phyloP scores from a whole-genome alignment of 2,888 invertebrate species.

The Drosophila niveifrons region DNA sequence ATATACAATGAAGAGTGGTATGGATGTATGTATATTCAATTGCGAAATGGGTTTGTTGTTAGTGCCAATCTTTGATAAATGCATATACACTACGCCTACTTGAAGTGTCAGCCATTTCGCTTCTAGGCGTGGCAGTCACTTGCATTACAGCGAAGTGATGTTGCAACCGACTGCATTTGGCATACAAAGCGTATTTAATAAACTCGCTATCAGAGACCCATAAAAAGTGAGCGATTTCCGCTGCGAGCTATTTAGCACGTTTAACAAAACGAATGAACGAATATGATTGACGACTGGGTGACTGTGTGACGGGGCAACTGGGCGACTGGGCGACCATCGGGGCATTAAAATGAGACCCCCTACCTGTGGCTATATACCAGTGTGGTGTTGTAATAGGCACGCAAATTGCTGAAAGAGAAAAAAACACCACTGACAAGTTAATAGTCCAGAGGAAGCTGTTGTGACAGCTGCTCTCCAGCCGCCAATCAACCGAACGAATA shows the following conservation, averaged over 20 bases:
- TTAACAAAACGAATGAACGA: slow-evolving; percentile 74
- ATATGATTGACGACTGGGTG: slow-evolving; percentile 65
- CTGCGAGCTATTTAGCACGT: slow-evolving; percentile 71
- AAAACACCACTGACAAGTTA: slow-evolving; percentile 72
- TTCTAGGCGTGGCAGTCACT: slow-evolving; percentile 29
- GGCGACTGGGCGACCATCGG: slow-evolving; percentile 43
- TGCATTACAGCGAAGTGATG: slow-evolving; percentile 24
- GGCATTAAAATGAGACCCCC: slow-evolving; percentile 14
- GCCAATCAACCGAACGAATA: slow-evolving; percentile 28
- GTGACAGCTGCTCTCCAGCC: slow-evolving; percentile 47
- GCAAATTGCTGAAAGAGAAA: slow-evolving; percentile 40
- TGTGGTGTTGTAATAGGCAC: slow-evolving; percentile 51
- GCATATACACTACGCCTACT: slow-evolving; percentile 23
- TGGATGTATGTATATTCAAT: background rate
- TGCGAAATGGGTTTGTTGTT: background rate
- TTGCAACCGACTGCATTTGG: slow-evolving; percentile 42
- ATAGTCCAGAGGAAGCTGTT: slow-evolving; percentile 70
- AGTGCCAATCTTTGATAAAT: slow-evolving; percentile 7
- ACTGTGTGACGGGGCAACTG: slow-evolving; percentile 23
- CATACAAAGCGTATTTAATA: slow-evolving; percentile 40
- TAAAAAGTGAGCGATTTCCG: slow-evolving; percentile 68
- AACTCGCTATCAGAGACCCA: slow-evolving; percentile 43
- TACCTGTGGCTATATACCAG: slow-evolving; percentile 1
- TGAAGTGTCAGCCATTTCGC: slow-evolving; percentile 18
- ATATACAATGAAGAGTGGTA: background rate